Base-by-base conservation (phyloP, 2,797 vertebrate genomes). In the Pelobates cultripes region DNA sequence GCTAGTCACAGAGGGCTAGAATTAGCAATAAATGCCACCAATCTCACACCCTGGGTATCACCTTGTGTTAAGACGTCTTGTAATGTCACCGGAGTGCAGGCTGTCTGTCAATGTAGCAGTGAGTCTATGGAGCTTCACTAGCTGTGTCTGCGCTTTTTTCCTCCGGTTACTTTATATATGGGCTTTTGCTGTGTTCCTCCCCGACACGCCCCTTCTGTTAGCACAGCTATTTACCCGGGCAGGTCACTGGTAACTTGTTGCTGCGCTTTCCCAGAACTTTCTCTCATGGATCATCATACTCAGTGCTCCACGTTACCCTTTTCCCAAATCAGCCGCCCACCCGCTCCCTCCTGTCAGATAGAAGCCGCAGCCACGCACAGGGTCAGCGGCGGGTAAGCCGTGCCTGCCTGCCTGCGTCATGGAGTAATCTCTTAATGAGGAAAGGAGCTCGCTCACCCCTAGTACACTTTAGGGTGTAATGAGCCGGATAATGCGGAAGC, bases 181-280 rank as follows among this genome's bases (percentile, higher is more conserved):
- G 92, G 90, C 28, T 90, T 94, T 90, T 89, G 89, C 92, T 73
- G 90, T 78, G 88, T 87, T 86, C 83, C 86, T 91, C 89, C 87
- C 92, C 93, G 93, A 90, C 95, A 96, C 97, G 90, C 96, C 96
- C 95, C 90, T 84, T 92, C 92, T 92, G 95, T 95, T 92, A 94
- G 93, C 95, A 95, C 95, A 92, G 92, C 92, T 86, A 86, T 3
- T 88, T 76, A 77, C 61, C 55, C 72, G 68, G 73, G 67, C 76
- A 63, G 61, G 64, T 43, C 81, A 17, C 47, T 43, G 42, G 41
- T 2, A 17, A 72, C 45, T 53, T 45, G 66, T 68, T 68, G 66
- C 66, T 6, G 6, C 43, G 5, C 2, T 43, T 4, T 42, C 66
- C 40, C 66, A 40, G 61, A 64, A 64, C n/a, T 64, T 64, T 64